Evolutionary conservation across 1,140 invertebrate species (phyloP).

Genomic region (Nixonia krombeini): DNA sequence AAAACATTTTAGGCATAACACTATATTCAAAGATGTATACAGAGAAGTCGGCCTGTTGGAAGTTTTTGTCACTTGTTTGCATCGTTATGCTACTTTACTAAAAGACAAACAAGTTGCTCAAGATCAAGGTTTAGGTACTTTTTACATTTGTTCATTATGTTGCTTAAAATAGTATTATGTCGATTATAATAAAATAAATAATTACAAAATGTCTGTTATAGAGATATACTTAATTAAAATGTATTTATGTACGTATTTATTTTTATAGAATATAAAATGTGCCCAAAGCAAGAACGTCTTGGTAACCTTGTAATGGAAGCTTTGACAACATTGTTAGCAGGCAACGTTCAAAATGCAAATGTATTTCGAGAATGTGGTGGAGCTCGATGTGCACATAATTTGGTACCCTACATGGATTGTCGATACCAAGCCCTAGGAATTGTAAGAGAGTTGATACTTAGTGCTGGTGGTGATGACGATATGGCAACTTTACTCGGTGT

Average conservation of each 20-base stretch:
- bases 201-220: no score
- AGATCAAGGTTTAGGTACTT: constrained; percentile 64
- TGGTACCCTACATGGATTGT: constrained; percentile 89
- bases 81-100: constrained; percentile 85
- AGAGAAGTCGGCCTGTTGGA: constrained; percentile 97
- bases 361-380: constrained; percentile 94
- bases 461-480: constrained; percentile 93
- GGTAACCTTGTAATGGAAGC: constrained; percentile 91
- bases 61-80: constrained; percentile 95
- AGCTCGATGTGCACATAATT: constrained; percentile 89
- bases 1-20: constrained; percentile 84
- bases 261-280: constrained; percentile 71
- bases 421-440: constrained; percentile 85
- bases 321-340: constrained; percentile 83
- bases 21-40: constrained; percentile 97
- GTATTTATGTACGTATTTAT: no score
- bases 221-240: no score
- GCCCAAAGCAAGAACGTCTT: constrained; percentile 81
- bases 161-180: background rate
- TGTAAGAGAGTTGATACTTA: constrained; percentile 89
- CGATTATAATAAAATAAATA: no score
- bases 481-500: constrained; percentile 92
- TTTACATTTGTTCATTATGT: background rate
- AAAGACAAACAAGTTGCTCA: constrained; percentile 77
- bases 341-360: constrained; percentile 89